Conservation (phyloP, 2,888 invertebrate species). For the Athalia circularis region DNA sequence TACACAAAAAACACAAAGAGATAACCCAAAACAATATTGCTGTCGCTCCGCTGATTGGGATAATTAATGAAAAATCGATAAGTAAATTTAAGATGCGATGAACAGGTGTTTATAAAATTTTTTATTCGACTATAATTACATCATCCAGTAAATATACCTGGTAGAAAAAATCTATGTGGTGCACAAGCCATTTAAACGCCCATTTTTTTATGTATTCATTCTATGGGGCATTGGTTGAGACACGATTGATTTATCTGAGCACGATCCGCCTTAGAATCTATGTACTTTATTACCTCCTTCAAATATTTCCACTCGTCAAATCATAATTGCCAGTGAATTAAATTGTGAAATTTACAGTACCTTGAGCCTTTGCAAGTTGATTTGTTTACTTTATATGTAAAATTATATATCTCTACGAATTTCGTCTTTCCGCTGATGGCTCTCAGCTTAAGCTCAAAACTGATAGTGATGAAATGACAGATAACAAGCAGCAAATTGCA, state of each 20-base stretch:
- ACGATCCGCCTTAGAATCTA: too few species aligned
- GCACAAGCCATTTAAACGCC: not conserved
- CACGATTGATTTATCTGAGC: too few species aligned
- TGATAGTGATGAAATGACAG: not conserved
- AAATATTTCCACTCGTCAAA: not conserved
- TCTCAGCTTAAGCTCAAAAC: slow-evolving; percentile 12
- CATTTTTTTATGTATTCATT: not conserved
- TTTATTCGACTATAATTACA: not conserved
- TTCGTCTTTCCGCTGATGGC: not conserved
- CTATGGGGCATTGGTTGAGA: too few species aligned
- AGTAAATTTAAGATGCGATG: slow-evolving; percentile 29
- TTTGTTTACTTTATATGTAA: not conserved
- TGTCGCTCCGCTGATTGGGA: too few species aligned
- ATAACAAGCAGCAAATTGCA: not conserved
- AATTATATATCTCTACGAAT: slow-evolving; percentile 6
- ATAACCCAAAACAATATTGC: too few species aligned
- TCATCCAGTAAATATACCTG: too few species aligned
- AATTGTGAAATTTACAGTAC: not conserved
- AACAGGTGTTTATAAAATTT: slow-evolving; percentile 20
- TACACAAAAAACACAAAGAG: too few species aligned
- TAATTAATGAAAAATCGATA: not conserved
- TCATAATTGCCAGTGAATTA: not conserved
- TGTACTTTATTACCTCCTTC: too few species aligned
- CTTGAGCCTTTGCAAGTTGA: too few species aligned
- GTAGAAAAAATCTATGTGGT: not conserved